Percentiles rank a stretch among this genome's conserved stretches.
phyloP scores from a whole-genome alignment of 2,797 vertebrate species.

The Gila robusta region DNA sequence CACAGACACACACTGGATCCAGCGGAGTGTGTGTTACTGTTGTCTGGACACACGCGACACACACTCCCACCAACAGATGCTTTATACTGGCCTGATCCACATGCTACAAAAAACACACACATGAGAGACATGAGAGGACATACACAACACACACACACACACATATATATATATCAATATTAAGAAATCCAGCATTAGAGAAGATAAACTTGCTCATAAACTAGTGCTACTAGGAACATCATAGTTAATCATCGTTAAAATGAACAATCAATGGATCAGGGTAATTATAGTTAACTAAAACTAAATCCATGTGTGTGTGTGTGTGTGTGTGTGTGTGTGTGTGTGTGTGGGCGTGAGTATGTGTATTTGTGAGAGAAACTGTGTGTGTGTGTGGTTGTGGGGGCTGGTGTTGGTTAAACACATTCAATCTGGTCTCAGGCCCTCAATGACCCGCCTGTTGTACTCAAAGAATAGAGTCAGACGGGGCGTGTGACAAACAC shows the following conservation, averaged over 20 bases:
- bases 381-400: slow-evolving; percentile 17
- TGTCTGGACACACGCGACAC: slow-evolving; percentile 50
- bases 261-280: background rate
- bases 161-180: no score
- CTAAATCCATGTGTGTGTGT: background rate
- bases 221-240: no score
- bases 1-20: slow-evolving; percentile 53
- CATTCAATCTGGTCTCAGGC: slow-evolving; percentile 56
- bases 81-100: slow-evolving; percentile 52
- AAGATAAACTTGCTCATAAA: no score
- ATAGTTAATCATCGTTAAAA: no score
- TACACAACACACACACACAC: background rate
- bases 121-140: background rate
- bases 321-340: slow-evolving; percentile 10
- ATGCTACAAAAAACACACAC: slow-evolving; percentile 23
- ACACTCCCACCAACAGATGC: slow-evolving; percentile 18
- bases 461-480: slow-evolving; percentile 41
- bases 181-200: no score
- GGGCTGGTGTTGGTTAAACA: slow-evolving; percentile 49
- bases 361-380: background rate
- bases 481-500: slow-evolving; percentile 17
- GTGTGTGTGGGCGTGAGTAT: no score
- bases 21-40: slow-evolving; percentile 50
- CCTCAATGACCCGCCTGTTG: slow-evolving; percentile 53
- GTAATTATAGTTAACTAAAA: background rate